Percentiles rank a stretch among this genome's conserved stretches.
These are phyloP conservation scores for Oncorhynchus mykiss DNA, from an alignment of 2,113 vertebrate genomes.

Conservation along the genomic window DNA sequence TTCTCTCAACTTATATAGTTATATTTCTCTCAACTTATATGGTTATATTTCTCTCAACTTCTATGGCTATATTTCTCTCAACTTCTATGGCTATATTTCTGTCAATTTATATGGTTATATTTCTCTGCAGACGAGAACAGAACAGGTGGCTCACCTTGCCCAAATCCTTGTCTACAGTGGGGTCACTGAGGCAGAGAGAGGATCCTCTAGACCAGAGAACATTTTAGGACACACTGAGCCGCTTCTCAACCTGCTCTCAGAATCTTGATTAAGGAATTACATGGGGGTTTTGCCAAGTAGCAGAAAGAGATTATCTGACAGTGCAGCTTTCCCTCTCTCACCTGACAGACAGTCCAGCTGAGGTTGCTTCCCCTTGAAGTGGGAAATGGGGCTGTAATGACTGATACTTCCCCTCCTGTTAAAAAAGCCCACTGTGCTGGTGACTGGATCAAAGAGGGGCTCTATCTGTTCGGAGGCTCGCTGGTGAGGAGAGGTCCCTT, in stretches of 20 bases:
- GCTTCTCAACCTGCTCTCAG: not conserved
- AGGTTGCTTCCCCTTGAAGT: conserved; percentile 10
- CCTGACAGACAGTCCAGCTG: conserved; percentile 12
- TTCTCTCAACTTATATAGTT: no score
- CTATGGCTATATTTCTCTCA: not conserved
- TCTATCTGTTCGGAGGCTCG: no score
- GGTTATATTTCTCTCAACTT: not conserved
- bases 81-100: not conserved
- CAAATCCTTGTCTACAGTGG: not conserved
- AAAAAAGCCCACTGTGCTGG: no score
- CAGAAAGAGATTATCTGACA: conserved; percentile 2
- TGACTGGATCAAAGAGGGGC: no score
- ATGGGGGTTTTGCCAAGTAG: not conserved
- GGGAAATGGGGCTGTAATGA: conserved; percentile 9
- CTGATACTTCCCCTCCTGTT: not conserved
- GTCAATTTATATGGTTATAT: not conserved
- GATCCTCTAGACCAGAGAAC: not conserved
- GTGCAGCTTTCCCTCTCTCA: not conserved
- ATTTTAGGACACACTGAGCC: not conserved
- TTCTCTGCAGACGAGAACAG: not conserved
- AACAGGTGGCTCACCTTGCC: not conserved
- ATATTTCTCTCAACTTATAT: not conserved
- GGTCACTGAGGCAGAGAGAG: not conserved
- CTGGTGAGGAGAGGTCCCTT: not conserved
- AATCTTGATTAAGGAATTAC: conserved; percentile 15